Evolutionary conservation across 2,888 invertebrate genomes (phyloP).

Genomic region (Pyrrhosoma nymphula): DNA sequence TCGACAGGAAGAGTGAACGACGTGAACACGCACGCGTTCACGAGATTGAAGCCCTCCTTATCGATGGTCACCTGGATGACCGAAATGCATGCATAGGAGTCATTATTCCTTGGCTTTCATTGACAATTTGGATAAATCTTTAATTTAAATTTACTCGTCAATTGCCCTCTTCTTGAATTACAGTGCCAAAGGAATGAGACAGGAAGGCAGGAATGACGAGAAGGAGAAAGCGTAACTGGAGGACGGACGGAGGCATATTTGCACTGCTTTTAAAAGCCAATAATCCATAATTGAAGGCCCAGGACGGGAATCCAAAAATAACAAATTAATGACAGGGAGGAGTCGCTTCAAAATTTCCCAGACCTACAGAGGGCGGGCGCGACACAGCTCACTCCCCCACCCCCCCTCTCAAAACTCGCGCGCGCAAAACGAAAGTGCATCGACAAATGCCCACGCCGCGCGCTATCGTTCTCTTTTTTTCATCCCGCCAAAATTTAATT

Average conservation of each 20-base stretch:
- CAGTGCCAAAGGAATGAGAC: no score
- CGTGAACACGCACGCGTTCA: no score
- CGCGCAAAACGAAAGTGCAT: neutral
- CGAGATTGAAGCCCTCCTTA: no score
- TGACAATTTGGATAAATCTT: no score
- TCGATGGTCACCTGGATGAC: no score
- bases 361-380: neutral
- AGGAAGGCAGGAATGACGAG: no score
- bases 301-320: neutral
- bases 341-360: neutral
- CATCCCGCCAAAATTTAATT: neutral
- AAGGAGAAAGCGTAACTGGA: neutral
- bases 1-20: no score
- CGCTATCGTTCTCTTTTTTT: neutral
- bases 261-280: conserved; percentile 17
- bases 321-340: neutral
- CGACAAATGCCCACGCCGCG: neutral
- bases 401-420: neutral
- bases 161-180: no score
- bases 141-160: no score
- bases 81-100: no score
- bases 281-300: conserved; percentile 53
- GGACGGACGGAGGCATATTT: no score
- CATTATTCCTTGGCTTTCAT: no score
- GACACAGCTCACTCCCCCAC: neutral